Conservation (phyloP, 2,797 vertebrate genomes). For the Parotocinclus haroldoi region DNA sequence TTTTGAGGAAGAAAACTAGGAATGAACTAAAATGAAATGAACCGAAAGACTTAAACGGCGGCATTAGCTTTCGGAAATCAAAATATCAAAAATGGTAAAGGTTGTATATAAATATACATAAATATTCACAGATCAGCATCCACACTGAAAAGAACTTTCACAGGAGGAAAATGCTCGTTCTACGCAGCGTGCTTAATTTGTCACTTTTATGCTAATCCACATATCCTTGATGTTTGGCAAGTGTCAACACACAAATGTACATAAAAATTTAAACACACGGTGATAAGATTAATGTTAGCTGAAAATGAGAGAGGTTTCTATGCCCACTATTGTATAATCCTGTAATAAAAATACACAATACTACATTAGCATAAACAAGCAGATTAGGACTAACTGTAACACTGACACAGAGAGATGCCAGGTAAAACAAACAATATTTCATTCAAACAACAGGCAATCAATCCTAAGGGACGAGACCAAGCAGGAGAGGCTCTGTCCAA, state of each 20-base stretch:
- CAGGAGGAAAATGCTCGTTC: conserved; percentile 6
- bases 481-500: no score
- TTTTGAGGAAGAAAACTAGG: neutral
- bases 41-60: neutral
- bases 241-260: conserved; percentile 43
- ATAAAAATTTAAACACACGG: conserved; percentile 35
- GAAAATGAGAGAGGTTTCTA: conserved; percentile 37
- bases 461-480: no score
- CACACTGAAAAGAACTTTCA: neutral
- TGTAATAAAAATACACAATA: conserved; percentile 26
- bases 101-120: neutral
- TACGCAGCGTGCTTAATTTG: conserved; percentile 23
- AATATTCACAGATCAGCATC: neutral
- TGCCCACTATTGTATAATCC: conserved; percentile 24
- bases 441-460: no score
- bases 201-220: conserved; percentile 36
- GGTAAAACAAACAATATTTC: neutral
- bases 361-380: conserved; percentile 36
- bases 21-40: neutral
- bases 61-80: neutral
- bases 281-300: conserved; percentile 33
- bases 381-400: neutral
- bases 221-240: conserved; percentile 29
- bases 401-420: neutral
- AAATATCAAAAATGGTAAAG: neutral